Base-by-base conservation (phyloP, 2,797 vertebrate species). In the Decapterus maruadsi region DNA sequence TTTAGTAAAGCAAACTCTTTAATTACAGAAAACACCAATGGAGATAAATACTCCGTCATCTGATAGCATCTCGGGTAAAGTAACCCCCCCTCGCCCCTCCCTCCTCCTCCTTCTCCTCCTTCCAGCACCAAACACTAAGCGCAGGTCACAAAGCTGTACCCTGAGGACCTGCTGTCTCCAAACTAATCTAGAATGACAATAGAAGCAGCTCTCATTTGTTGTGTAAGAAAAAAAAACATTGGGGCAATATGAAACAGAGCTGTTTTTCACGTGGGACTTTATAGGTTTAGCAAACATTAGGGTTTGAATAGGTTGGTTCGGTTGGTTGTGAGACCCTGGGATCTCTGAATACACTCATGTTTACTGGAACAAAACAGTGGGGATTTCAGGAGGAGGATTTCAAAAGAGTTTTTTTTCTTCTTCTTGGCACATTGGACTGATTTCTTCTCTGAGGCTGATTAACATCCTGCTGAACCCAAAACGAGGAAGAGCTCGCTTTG, bases 51-150 rank as follows among this genome's bases (percentile, higher is more conserved):
- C 84, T 89, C 87, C 40, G 80, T 90, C 90, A 93, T 91, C 87
- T 90, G 92, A 95, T 94, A 93, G 86, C 83, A 93, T 94, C 92
- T 94, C 43, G 54, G 82, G 72, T 82, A 66, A 82, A 88, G 64
- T 56, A 68, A n/a, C 68, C 53, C 71, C 78, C 63, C 50, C 54
- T 17, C 26, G 31, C n/a, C n/a, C n/a, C n/a, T n/a, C 26, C 31
- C 14, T 13, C 34, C 65, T 56, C 48, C 38, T 34, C 6, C 4
- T 43, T 60, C 42, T 12, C 45, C 40, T 17, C 29, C 56, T 71
- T 58, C 55, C 75, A 86, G 86, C 76, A 80, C 75, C 29, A 84
- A 87, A 87, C 68, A 81, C 63, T 77, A 68, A 83, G 61, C 76
- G 65, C 51, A 84, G 86, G 80, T 82, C 86, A 83, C 55, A 55